These are phyloP conservation scores for Apteryx mantelli DNA, from an alignment of 2,113 vertebrate genomes.

Conservation along the genomic window DNA sequence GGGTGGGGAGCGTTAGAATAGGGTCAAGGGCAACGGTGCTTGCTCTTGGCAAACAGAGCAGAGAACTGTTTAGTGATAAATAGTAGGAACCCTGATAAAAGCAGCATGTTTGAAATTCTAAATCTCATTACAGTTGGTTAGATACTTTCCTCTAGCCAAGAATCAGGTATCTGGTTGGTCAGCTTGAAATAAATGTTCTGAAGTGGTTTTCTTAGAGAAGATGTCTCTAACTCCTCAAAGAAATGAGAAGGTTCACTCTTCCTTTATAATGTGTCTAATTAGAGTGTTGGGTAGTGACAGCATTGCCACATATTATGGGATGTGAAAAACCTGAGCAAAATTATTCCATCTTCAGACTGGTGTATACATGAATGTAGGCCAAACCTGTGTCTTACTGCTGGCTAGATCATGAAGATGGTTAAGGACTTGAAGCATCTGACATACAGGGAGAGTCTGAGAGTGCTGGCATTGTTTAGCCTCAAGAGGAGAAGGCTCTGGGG, in stretches of 20 bases:
- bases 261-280: not conserved
- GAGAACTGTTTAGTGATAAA: not conserved
- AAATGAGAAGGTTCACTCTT: not conserved
- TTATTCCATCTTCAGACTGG: not conserved
- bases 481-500: not conserved
- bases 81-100: not conserved
- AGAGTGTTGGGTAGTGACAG: not conserved
- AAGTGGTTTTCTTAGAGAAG: not conserved
- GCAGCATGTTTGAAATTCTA: not conserved
- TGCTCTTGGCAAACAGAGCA: not conserved
- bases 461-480: not conserved
- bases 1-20: not conserved
- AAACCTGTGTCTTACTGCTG: not conserved
- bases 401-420: not conserved
- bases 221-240: not conserved
- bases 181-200: not conserved
- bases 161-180: not conserved
- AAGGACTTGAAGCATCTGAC: not conserved
- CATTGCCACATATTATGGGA: not conserved
- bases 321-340: not conserved
- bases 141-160: not conserved
- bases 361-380: not conserved
- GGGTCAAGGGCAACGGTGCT: not conserved
- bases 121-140: not conserved
- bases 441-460: not conserved